Evolutionary conservation across 1,140 invertebrate species (phyloP), one percentile per base, ranked within the genome.

Genomic region (Cydia fagiglandana): DNA sequence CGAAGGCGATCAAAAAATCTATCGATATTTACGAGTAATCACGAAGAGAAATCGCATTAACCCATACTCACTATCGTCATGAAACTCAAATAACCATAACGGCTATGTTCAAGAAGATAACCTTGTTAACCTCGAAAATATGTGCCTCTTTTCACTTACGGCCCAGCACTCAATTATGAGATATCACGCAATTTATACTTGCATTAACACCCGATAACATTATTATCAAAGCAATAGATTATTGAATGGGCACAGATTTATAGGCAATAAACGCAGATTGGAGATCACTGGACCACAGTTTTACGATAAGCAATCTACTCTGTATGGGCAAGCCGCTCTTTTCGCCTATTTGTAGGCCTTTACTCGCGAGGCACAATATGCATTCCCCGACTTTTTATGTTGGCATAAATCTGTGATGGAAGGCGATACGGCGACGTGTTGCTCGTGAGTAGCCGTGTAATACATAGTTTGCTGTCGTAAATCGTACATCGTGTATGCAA

Each of bases 241-340:
- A 90, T 91, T 90, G 84, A 88, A 90, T 88, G 79, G 83, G 80
- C 70, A 56, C 66, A 70, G 81, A 88, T 85, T 91, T 90, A 92
- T 88, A 75, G 82, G 75, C 86, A 53, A 86, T 92, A 91, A 92
- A 91, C 81, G 76, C 81, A 86, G 91, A 92, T 92, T 92, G 89
- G 86, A 88, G 89, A 91, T 91, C 87, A 87, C 84, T 85, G 84
- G 87, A 86, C 84, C 83, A 86, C 84, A 80, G 73, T 88, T 91
- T 92, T 92, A 92, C 87, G 91, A 92, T 86, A 86, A 84, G 87
- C 88, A 91, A 91, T 91, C 86, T 88, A 77, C 83, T 80, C 77
- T 81, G 85, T 82, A 80, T 84, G 82, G 82, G 81, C 83, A 76
- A 38, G 30, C 30, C 47, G 75, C 56, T 53, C 17, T 56, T 64